Conservation (phyloP, 2,113 vertebrate species). For the Leucopsar rothschildi region DNA sequence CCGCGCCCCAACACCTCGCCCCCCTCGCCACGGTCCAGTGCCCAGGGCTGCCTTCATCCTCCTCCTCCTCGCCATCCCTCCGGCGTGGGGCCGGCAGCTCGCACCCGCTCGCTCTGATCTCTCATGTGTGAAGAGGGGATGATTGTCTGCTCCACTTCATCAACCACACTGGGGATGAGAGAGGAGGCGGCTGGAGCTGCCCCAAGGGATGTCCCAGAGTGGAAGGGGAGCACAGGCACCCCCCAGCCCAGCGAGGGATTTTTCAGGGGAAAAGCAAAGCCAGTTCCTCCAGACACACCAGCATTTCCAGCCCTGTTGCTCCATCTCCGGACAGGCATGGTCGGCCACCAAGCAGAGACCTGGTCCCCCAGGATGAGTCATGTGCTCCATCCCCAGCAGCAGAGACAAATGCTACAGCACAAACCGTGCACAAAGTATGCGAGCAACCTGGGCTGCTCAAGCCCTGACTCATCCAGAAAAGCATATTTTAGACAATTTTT, state of each 20-base stretch:
- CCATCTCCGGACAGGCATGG: not conserved
- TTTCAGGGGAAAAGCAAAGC: not conserved
- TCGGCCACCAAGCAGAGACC: not conserved
- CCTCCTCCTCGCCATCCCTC: not conserved
- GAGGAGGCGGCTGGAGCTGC: not conserved
- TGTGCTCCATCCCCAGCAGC: not conserved
- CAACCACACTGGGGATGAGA: not conserved
- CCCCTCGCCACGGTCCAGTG: rapidly evolving
- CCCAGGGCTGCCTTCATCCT: not conserved
- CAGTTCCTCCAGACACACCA: not conserved
- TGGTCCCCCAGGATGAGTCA: not conserved
- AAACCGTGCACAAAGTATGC: not conserved
- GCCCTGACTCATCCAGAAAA: not conserved
- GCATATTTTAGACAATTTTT: not conserved
- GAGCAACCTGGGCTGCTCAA: not conserved
- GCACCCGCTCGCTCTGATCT: not conserved
- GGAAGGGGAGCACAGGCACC: not conserved
- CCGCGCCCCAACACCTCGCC: not conserved
- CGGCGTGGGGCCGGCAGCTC: not conserved
- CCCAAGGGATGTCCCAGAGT: not conserved
- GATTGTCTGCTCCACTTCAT: constrained; percentile 59
- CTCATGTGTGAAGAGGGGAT: constrained; percentile 46
- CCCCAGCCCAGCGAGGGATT: not conserved
- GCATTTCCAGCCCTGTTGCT: not conserved
- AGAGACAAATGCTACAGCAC: not conserved